These are phyloP conservation scores for Xenopus tropicalis DNA, from an alignment of 2,113 vertebrate species.

Conservation along the genomic window DNA sequence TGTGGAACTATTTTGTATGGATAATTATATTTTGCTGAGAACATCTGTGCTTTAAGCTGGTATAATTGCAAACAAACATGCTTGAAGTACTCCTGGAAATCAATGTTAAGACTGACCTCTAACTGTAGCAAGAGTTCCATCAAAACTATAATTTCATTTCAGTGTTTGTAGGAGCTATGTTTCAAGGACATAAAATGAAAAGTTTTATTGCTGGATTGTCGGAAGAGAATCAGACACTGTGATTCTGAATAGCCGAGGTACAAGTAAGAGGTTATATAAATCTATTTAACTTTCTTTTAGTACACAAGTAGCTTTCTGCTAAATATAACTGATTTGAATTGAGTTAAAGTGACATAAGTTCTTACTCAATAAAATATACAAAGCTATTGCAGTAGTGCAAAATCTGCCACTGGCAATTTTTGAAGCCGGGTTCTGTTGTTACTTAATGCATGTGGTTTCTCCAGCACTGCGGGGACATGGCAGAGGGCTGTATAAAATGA, in stretches of 20 bases:
- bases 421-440: too few relatives aligned
- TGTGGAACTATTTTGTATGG: neutral
- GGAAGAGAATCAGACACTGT: conserved; percentile 12
- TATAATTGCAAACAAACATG: conserved; percentile 21
- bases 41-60: conserved; percentile 22
- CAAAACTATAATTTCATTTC: conserved; percentile 19
- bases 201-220: conserved; percentile 35
- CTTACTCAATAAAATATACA: too few relatives aligned
- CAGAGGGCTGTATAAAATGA: too few relatives aligned
- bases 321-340: conserved; percentile 1
- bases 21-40: conserved; percentile 10
- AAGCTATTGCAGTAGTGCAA: too few relatives aligned
- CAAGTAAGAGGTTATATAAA: conserved; percentile 29
- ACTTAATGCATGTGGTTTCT: too few relatives aligned
- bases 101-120: conserved; percentile 28
- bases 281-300: conserved; percentile 7
- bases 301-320: neutral
- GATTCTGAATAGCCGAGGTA: conserved; percentile 22
- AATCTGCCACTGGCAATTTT: too few relatives aligned
- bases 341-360: neutral
- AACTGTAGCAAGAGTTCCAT: conserved; percentile 8
- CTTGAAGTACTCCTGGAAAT: conserved; percentile 27
- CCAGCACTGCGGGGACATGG: too few relatives aligned
- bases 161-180: conserved; percentile 14
- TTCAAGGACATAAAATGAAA: conserved; percentile 15